Base-by-base conservation (phyloP, 2,888 invertebrate species). In the Tachina grossa region DNA sequence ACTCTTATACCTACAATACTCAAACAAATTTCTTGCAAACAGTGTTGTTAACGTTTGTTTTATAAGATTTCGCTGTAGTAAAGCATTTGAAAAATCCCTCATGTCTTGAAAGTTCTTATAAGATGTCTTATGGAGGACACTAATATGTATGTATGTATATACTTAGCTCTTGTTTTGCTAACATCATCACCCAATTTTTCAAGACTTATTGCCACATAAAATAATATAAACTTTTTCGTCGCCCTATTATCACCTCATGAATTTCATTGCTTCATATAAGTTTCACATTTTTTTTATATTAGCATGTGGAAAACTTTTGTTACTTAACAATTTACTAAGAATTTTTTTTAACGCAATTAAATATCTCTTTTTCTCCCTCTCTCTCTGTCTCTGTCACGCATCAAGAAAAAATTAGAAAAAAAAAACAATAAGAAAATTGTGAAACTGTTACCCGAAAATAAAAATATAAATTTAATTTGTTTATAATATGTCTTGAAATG, bases 211-310 rank as follows among this genome's bases (percentile, higher is more conserved):
- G 72, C 66, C 41, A 53, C 51, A 71, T 57, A 69, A 84, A 71
- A 59, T 68, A 13, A 53, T 45, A 45, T 11, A 68, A 77, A 84
- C 43, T 72, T 74, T 82, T 84, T 84, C 81, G 84, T 87, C 85
- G 79, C 82, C 63, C 84, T 85, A 84, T 87, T 87, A 87, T 87
- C 87, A 88, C 86, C 84, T 87, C 84, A 79, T 88, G 78, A 87
- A 68, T 79, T 75, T 69, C 13, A 5, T 19, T 13, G 22, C 65
- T 63, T 65, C 71, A 69, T 55, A 61, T 47, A n/a, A 55, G 16
- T 9, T 31, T 53, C 69, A 75, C 57, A 82, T 75, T 51, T n/a
- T 11, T 77, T 47, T 45, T 31, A n/a, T 14, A 13, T 53, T 43
- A 45, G 6, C 31, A 31, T 41, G 31, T 31, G 49, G 8, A 66